Conservation (phyloP, 2,888 invertebrate genomes). For the Nineta flava region DNA sequence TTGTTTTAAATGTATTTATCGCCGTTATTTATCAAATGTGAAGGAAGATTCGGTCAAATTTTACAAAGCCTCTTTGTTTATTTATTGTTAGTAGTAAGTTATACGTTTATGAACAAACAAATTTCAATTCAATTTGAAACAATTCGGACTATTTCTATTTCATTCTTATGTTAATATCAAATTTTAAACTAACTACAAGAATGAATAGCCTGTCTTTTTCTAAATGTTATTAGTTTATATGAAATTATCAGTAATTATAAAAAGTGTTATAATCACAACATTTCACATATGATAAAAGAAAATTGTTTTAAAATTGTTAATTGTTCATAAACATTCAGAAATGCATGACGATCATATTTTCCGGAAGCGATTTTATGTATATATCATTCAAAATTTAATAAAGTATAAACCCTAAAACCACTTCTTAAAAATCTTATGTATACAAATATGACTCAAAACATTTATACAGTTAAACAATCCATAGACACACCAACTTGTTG, state of each 20-base stretch:
- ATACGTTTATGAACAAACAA: background rate
- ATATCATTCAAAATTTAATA: too few species aligned
- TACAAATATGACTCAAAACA: too few species aligned
- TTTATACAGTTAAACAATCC: too few species aligned
- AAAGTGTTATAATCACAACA: background rate
- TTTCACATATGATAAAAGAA: background rate
- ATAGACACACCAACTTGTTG: too few species aligned
- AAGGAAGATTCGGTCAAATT: too few species aligned
- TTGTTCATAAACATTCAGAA: background rate
- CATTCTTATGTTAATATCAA: background rate
- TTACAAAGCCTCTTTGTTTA: too few species aligned
- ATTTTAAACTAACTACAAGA: background rate
- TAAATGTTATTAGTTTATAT: background rate
- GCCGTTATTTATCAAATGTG: background rate
- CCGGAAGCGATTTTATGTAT: too few species aligned
- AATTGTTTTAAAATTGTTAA: background rate
- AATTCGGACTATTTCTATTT: background rate
- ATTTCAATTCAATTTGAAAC: background rate
- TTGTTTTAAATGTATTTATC: conserved; percentile 10
- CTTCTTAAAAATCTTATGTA: too few species aligned
- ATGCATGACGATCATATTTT: too few species aligned
- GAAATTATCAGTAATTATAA: background rate
- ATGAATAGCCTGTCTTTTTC: background rate
- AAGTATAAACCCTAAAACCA: too few species aligned
- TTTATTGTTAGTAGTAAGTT: background rate